These are phyloP conservation scores for Hydrolagus colliei DNA, from an alignment of 2,797 vertebrate genomes.

Conservation along the genomic window DNA sequence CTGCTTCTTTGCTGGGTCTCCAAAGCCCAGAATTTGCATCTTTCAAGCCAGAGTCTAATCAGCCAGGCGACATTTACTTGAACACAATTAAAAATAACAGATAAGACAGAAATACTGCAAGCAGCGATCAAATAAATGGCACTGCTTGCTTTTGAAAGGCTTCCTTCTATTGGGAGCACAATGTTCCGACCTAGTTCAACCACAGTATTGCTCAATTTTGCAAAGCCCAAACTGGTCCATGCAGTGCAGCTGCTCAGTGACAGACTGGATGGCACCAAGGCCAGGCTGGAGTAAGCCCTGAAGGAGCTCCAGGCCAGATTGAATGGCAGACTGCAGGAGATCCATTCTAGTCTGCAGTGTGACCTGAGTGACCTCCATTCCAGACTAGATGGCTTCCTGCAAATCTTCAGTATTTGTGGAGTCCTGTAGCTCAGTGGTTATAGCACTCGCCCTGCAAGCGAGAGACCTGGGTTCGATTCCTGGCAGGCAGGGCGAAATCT, in stretches of 20 bases:
- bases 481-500: too few species aligned
- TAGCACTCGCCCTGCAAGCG: too few species aligned
- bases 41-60: conserved; percentile 16
- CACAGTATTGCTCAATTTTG: conserved; percentile 13
- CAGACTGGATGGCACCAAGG: conserved; percentile 26
- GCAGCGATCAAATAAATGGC: conserved; percentile 18
- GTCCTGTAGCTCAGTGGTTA: too few species aligned
- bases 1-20: not conserved
- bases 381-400: conserved; percentile 19
- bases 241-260: conserved; percentile 27
- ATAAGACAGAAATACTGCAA: not conserved
- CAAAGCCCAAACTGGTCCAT: not conserved
- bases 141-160: conserved; percentile 16
- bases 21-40: conserved; percentile 13
- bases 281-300: conserved; percentile 24
- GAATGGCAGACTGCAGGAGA: conserved; percentile 24
- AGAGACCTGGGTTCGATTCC: too few species aligned
- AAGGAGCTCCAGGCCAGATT: conserved; percentile 31
- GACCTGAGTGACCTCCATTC: conserved; percentile 16
- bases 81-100: not conserved
- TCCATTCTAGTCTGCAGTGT: conserved; percentile 17
- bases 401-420: not conserved
- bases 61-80: conserved; percentile 12
- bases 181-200: conserved; percentile 21
- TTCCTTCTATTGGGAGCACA: conserved; percentile 3